phyloP scores from a whole-genome alignment of 2,113 vertebrate species.

The Collichthys lucidus region DNA sequence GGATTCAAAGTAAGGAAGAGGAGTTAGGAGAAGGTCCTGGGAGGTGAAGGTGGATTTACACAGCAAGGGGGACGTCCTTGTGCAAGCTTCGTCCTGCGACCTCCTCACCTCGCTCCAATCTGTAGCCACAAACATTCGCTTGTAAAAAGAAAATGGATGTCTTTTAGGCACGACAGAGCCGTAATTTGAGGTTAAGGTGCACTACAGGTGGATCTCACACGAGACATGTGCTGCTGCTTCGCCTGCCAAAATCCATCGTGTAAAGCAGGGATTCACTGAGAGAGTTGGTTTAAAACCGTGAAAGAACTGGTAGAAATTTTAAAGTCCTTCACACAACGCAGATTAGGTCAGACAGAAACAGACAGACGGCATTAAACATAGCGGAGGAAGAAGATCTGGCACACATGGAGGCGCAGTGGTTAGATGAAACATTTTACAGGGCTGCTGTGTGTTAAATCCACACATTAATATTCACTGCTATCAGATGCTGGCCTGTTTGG shows the following conservation, averaged over 20 bases:
- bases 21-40: neutral
- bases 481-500: conserved; percentile 51
- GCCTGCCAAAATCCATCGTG: neutral
- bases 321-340: neutral
- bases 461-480: conserved; percentile 69
- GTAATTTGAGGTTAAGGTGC: conserved; percentile 3
- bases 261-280: neutral
- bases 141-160: neutral
- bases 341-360: neutral
- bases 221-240: neutral
- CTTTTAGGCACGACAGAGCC: neutral
- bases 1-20: neutral
- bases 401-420: neutral
- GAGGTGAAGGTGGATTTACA: conserved; percentile 11
- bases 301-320: neutral
- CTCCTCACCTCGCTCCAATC: conserved; percentile 19
- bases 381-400: conserved; percentile 11
- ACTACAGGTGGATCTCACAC: conserved; percentile 27
- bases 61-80: neutral
- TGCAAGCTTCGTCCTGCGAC: conserved; percentile 10
- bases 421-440: conserved; percentile 25
- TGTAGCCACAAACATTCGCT: conserved; percentile 1
- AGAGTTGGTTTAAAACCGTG: neutral
- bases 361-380: conserved; percentile 11
- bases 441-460: conserved; percentile 45